These are phyloP conservation scores for Thinocorus orbignyianus DNA, from an alignment of 2,113 vertebrate species.

Conservation along the genomic window DNA sequence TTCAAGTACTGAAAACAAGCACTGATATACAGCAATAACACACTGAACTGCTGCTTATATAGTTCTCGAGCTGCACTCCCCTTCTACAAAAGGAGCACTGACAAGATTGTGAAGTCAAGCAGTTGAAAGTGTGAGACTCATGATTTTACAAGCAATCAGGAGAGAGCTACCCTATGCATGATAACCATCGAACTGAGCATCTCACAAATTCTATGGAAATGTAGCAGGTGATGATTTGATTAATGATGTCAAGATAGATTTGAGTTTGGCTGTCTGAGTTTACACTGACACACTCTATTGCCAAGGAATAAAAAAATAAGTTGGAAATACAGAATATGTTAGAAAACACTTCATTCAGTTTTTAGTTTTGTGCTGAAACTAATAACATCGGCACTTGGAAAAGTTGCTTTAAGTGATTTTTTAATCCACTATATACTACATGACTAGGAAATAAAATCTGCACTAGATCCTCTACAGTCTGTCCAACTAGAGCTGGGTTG, in stretches of 20 bases:
- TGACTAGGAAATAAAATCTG: background rate
- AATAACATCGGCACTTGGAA: background rate
- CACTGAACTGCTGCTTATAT: background rate
- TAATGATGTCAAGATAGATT: background rate
- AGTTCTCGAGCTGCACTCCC: background rate
- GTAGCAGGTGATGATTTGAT: background rate
- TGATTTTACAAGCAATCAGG: background rate
- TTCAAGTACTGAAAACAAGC: background rate
- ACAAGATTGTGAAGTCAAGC: background rate
- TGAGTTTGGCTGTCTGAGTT: background rate
- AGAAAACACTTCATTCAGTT: background rate
- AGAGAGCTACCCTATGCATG: background rate
- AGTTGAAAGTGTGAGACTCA: background rate
- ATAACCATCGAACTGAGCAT: no score
- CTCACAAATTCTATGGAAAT: fast-evolving
- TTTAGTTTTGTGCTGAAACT: background rate
- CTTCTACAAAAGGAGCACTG: background rate
- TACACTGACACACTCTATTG: background rate
- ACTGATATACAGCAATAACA: background rate
- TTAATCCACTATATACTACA: background rate
- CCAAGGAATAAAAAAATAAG: background rate
- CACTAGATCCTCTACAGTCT: background rate
- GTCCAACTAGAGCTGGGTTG: background rate
- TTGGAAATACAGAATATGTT: background rate
- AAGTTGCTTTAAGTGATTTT: background rate